Percentiles rank a stretch among this genome's conserved stretches.
These are phyloP conservation scores for Calliopsis andreniformis DNA, from an alignment of 1,140 invertebrate species.

Conservation along the genomic window DNA sequence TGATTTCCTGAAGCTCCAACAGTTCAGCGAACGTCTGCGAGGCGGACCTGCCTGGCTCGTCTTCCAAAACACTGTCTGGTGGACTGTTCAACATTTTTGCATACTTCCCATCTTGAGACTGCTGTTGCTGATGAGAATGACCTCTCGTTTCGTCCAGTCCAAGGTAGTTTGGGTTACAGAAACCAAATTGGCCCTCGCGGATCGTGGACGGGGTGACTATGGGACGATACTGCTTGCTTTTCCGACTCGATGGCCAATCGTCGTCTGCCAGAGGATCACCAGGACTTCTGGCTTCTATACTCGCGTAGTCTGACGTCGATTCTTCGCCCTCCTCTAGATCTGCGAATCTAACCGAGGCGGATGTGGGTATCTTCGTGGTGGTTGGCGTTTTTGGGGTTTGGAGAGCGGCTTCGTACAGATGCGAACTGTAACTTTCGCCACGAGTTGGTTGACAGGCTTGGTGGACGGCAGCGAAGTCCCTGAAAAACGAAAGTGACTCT, in stretches of 20 bases:
- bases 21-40: constrained; percentile 79
- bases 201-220: constrained; percentile 73
- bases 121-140: constrained; percentile 38
- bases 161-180: constrained; percentile 89
- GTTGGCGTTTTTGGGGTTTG: constrained; percentile 84
- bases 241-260: constrained; percentile 80
- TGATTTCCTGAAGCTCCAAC: constrained; percentile 77
- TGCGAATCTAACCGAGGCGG: constrained; percentile 85
- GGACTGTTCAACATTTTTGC: constrained; percentile 81
- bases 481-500: constrained; percentile 42
- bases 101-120: constrained; percentile 76
- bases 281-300: constrained; percentile 85
- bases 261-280: constrained; percentile 81
- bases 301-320: constrained; percentile 89
- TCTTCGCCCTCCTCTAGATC: constrained; percentile 85
- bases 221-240: constrained; percentile 64
- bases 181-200: constrained; percentile 83
- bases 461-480: constrained; percentile 79
- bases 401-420: constrained; percentile 80
- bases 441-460: constrained; percentile 81
- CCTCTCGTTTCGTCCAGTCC: constrained; percentile 82
- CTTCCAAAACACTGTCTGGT: constrained; percentile 82
- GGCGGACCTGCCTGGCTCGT: constrained; percentile 79
- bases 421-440: constrained; percentile 84
- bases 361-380: constrained; percentile 84